Percentiles rank a stretch among this genome's conserved stretches.
Evolutionary conservation across 37 sponge, comb jelly and placozoan genomes (phyloP).

Genomic region (Aplysina aerophoba): DNA sequence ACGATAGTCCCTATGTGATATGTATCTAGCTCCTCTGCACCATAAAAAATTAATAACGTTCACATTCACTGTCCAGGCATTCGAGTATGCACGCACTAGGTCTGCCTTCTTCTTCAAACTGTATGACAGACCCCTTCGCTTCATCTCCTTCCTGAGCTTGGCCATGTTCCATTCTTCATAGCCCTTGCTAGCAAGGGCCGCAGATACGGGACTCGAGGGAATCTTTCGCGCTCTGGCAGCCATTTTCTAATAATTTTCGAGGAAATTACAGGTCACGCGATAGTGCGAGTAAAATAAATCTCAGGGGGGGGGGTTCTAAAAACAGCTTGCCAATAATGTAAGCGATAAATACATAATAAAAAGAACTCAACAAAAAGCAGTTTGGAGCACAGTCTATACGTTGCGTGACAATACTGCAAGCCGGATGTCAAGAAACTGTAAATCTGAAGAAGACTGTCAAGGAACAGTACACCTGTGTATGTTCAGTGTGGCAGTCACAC

Average conservation of each 20-base stretch:
- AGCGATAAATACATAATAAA: background rate
- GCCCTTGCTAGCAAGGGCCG: background rate
- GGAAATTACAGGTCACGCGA: background rate
- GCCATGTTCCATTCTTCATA: background rate
- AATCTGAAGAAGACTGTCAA: slow-evolving; percentile 16
- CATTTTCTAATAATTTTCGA: background rate
- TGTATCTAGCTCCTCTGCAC: too few species aligned
- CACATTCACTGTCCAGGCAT: too few species aligned
- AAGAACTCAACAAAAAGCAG: slow-evolving; percentile 20
- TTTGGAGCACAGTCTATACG: background rate
- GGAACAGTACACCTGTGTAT: slow-evolving; percentile 1
- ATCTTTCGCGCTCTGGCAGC: background rate
- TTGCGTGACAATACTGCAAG: background rate
- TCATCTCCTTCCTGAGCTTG: background rate
- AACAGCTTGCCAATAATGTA: background rate
- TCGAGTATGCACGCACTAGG: too few species aligned
- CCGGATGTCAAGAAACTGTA: slow-evolving; percentile 10
- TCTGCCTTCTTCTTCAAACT: background rate
- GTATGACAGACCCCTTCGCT: background rate
- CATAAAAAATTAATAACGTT: too few species aligned
- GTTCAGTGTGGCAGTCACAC: too few species aligned
- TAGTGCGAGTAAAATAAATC: background rate
- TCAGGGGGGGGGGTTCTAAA: background rate
- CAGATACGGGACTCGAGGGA: too few species aligned
- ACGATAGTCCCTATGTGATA: too few species aligned